Conservation (phyloP, 2,888 invertebrate species). For the Heliconius erato region DNA sequence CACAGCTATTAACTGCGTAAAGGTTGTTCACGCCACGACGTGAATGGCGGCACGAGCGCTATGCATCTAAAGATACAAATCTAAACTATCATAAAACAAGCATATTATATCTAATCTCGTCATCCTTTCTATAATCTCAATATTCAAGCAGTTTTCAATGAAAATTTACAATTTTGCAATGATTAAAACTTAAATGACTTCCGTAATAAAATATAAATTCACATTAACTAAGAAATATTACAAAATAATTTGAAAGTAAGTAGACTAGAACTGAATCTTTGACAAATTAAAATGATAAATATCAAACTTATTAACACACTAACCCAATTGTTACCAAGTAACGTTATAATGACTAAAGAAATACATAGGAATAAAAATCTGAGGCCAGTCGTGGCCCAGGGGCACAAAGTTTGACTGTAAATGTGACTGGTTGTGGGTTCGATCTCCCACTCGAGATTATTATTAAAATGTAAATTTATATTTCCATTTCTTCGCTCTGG, state of each 20-base stretch:
- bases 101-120: conserved; percentile 26
- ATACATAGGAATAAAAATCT: background rate
- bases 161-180: background rate
- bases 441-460: too few relatives aligned
- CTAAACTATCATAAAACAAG: conserved; percentile 29
- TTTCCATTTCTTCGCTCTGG: too few relatives aligned
- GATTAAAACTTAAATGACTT: background rate
- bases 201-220: background rate
- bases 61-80: conserved; percentile 27
- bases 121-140: conserved; percentile 17
- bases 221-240: background rate
- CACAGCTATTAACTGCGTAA: conserved; percentile 53
- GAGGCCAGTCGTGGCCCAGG: too few relatives aligned
- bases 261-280: background rate
- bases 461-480: too few relatives aligned
- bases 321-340: background rate
- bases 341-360: background rate
- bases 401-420: too few relatives aligned
- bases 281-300: background rate
- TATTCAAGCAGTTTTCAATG: background rate
- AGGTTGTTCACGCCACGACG: conserved; percentile 46
- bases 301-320: conserved; percentile 1
- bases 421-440: too few relatives aligned
- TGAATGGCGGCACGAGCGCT: conserved; percentile 47
- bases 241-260: background rate